Conservation (phyloP, 2,113 vertebrate genomes). For the Callopanchax toddi region DNA sequence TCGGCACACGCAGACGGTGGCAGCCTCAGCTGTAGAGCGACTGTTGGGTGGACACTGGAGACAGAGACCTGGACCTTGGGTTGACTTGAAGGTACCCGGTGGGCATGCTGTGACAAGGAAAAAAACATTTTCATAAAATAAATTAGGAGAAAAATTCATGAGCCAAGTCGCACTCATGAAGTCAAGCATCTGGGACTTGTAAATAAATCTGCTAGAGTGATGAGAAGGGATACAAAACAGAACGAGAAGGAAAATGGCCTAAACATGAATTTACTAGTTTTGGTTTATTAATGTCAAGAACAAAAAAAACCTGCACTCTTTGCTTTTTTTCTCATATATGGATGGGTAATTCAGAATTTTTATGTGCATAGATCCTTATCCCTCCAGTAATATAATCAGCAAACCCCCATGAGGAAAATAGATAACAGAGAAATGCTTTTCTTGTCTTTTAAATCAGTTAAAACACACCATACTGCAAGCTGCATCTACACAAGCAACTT, state of each 20-base stretch:
- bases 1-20: constrained; percentile 91
- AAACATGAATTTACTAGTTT: neutral
- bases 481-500: neutral
- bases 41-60: constrained; percentile 92
- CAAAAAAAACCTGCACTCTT: neutral
- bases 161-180: neutral
- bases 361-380: no score
- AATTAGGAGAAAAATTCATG: neutral
- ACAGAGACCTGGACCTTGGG: constrained; percentile 88
- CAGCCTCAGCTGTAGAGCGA: constrained; percentile 89
- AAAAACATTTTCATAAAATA: constrained; percentile 16
- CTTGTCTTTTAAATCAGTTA: neutral
- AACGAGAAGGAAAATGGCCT: neutral
- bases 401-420: no score
- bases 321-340: neutral
- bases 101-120: constrained; percentile 86
- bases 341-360: neutral
- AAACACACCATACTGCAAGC: neutral
- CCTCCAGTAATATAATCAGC: no score
- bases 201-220: neutral
- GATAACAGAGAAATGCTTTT: neutral
- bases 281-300: neutral
- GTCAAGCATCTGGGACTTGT: neutral
- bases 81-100: constrained; percentile 94
- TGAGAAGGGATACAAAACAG: constrained; percentile 4